Base-by-base conservation (phyloP, 1,140 invertebrate species). In the Maconellicoccus hirsutus region DNA sequence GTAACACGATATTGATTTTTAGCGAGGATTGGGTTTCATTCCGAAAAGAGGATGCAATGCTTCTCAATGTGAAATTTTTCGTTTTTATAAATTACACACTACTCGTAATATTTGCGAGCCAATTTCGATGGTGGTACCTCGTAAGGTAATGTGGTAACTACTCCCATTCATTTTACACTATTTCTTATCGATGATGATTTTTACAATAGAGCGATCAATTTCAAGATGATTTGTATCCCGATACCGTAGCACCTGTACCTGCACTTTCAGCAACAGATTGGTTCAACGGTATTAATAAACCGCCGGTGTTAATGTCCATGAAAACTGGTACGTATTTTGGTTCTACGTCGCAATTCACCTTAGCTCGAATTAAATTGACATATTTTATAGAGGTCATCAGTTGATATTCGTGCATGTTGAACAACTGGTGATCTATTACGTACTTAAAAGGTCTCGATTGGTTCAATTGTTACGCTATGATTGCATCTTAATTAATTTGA, bases 61-160 rank as follows among this genome's bases (percentile, higher is more conserved):
- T 10, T 80, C 81, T 6, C 82, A 83, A 14, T 96, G 93, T 81
- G 94, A 97, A 78, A 86, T 96, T 59, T 92, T 89, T 78, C 85
- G 93, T 71, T 96, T 97, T 82, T 97, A 91, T 80, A 96, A 96
- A 79, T 80, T 97, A 61, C 92, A 95, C 79, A 92, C 93, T 0
- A 91, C 89, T 29, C 87, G 91, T 72, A 87, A 88, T 22, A 81
- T 93, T 59, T 91, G 91, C 78, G 93, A 97, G 78, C 93, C 93
- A 21, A 89, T 97, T 73, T 90, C 92, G 4, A 96, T 97, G 92
- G 94, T 96, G 73, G 93, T 95, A 38, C 94, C 94, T 3, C 82
- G 94, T 75, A 95, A 90, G 81, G 87, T 87, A 77, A 78, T 70
- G n/a, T n/a, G n/a, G n/a, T n/a, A n/a, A n/a, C n/a, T n/a, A n/a